phyloP scores from a whole-genome alignment of 2,888 invertebrate genomes.

The Synergus itoensis region DNA sequence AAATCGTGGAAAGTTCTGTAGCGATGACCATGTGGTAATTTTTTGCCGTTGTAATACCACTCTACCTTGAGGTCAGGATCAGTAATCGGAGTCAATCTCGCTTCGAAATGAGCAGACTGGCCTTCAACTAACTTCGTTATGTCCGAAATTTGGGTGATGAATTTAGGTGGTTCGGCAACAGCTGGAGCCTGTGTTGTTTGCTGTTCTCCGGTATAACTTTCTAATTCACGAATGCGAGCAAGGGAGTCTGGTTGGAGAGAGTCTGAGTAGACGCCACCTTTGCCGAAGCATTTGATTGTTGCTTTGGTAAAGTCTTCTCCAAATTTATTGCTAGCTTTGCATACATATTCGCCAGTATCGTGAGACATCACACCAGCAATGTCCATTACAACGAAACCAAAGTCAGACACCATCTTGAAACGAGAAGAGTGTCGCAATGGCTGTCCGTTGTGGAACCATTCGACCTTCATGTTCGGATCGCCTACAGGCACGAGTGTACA shows the following conservation, averaged over 20 bases:
- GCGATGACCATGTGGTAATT: slow-evolving; percentile 95
- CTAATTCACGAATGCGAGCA: slow-evolving; percentile 92
- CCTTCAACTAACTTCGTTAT: slow-evolving; percentile 94
- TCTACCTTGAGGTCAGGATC: slow-evolving; percentile 97
- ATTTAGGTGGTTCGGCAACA: slow-evolving; percentile 91
- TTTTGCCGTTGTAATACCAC: slow-evolving; percentile 96
- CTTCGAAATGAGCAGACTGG: slow-evolving; percentile 96
- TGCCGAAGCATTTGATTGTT: slow-evolving; percentile 90
- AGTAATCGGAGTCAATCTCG: slow-evolving; percentile 93
- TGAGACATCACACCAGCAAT: slow-evolving; percentile 96
- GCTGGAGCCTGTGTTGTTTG: slow-evolving; percentile 83
- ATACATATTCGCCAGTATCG: slow-evolving; percentile 95
- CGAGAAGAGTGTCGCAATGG: slow-evolving; percentile 93
- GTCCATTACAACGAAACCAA: slow-evolving; percentile 96
- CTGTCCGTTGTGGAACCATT: slow-evolving; percentile 98
- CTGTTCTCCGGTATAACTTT: slow-evolving; percentile 84
- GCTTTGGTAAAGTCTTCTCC: slow-evolving; percentile 94
- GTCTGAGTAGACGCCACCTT: slow-evolving; percentile 92
- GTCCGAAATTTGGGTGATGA: slow-evolving; percentile 92
- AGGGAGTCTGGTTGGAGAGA: slow-evolving; percentile 94
- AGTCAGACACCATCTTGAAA: slow-evolving; percentile 96
- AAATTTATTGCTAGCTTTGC: slow-evolving; percentile 94
- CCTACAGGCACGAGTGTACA: slow-evolving; percentile 96
- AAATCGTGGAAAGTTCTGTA: slow-evolving; percentile 99
- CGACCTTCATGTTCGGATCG: slow-evolving; percentile 95